Base-by-base conservation (phyloP, 2,888 invertebrate species). In the Platycnemis pennipes region DNA sequence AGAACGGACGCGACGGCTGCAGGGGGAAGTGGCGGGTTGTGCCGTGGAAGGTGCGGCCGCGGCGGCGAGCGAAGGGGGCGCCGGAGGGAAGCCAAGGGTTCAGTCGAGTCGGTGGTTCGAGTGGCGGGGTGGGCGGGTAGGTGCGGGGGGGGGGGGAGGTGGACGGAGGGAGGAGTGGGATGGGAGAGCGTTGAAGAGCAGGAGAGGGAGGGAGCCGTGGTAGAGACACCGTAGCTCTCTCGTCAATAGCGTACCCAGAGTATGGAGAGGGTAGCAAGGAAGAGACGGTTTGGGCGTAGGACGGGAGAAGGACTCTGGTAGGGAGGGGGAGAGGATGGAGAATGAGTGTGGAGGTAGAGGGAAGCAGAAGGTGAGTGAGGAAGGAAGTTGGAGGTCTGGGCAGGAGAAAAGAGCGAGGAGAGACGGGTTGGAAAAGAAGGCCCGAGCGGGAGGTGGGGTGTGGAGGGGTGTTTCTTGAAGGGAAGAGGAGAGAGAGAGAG, bases 171-270 rank as follows among this genome's bases (percentile, higher is more conserved):
- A 31, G n/a, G 77, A 11, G 8, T 13, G 77, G 0, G 77, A 37
- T 2, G 37, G 77, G 77, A n/a, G 4, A n/a, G n/a, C 31, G 37
- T 26, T 4, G 77, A 31, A 26, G 49, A n/a, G 88, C 26, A 44
- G 88, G 49, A 31, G 49, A 45, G n/a, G 22, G 5, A 7, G 22
- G n/a, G n/a, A 13, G 77, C 3, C 3, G n/a, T 22, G 77, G n/a
- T 19, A 31, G 88, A 49, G 88, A 2, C 49, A n/a, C 31, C 44
- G 88, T 88, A 45, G 44, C 49, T 88, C 49, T 88, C 88, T 88
- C 88, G 88, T 88, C 88, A 49, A 88, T 88, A 88, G 88, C 49
- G 45, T n/a, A 45, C 88, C 88, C 49, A 49, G n/a, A 11, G 49
- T 49, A 19, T 16, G 88, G 49, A 31, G 49, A 13, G 88, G 88